Percentiles rank a stretch among this genome's conserved stretches.
phyloP scores from a whole-genome alignment of 2,888 invertebrate species.

The Napeogenes sylphis region DNA sequence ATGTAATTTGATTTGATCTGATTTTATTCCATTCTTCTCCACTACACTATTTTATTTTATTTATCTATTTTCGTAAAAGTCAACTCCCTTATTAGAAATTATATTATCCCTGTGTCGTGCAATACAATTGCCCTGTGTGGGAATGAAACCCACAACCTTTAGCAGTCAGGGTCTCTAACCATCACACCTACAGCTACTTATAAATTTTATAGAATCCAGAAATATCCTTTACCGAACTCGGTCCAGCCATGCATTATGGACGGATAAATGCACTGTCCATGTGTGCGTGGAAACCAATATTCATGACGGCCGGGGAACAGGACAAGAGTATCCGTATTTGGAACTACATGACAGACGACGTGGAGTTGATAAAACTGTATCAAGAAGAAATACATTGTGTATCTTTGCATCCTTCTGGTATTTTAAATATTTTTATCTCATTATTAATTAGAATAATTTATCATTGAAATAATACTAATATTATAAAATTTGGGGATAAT shows the following conservation, averaged over 20 bases:
- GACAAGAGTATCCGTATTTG: slow-evolving; percentile 93
- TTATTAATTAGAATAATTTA: not conserved
- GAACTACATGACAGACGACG: slow-evolving; percentile 91
- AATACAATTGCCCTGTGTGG: too few relatives aligned
- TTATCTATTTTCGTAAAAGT: too few relatives aligned
- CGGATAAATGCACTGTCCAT: slow-evolving; percentile 87
- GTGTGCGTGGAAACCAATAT: slow-evolving; percentile 93
- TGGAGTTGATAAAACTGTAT: slow-evolving; percentile 89
- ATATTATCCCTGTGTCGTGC: too few relatives aligned
- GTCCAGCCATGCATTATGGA: slow-evolving; percentile 88
- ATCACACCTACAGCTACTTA: not conserved
- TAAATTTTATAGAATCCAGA: slow-evolving; percentile 68
- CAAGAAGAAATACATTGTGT: slow-evolving; percentile 89
- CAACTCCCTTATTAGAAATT: too few relatives aligned
- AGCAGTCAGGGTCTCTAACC: too few relatives aligned
- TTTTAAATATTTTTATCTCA: not conserved
- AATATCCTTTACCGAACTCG: slow-evolving; percentile 81
- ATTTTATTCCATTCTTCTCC: too few relatives aligned
- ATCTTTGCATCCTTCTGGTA: slow-evolving; percentile 82
- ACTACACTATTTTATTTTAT: too few relatives aligned
- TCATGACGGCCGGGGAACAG: slow-evolving; percentile 87
- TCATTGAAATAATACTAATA: too few relatives aligned
- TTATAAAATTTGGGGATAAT: too few relatives aligned
- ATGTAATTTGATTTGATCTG: too few relatives aligned
- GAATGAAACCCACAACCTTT: too few relatives aligned